Base-by-base conservation (phyloP, 2,797 vertebrate species). In the Ambastaia sidthimunki region DNA sequence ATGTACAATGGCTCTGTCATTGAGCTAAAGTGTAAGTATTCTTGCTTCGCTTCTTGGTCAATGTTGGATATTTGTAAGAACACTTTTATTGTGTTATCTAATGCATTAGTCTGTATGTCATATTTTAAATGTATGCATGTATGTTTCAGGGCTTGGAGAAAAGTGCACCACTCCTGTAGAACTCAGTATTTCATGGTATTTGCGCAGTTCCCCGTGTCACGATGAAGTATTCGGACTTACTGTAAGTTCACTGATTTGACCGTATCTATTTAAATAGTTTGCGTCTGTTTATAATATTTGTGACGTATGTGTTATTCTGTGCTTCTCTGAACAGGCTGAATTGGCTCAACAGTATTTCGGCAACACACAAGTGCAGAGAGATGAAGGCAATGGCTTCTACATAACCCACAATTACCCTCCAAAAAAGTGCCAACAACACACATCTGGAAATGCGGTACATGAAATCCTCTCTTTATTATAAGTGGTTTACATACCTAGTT, bases 161-260 rank as follows among this genome's bases (percentile, higher is more conserved):
- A 2, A n/a, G 0, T 81, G 85, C 50, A 3, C 0, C 19, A 1
- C 11, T 21, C 0, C 18, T 16, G 81, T 91, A 7, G 63, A 69
- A 13, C 55, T 94, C 50, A 71, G 41, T 1, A 55, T 95, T 0
- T 91, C 90, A 3, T 95, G 94, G 93, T 93, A 94, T 66, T 88
- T 95, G 85, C 91, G 93, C 67, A 95, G 85, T 86, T 94, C 92
- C 0, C 92, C 83, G 72, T 95, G 94, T 84, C 91, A 88, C 47
- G 23, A 93, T 0, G 93, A 94, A 75, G 83, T 94, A 68, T 86
- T 89, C 82, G 21, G 7, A 1, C 25, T 89, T 0, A 7, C 86
- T 0, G 94, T 95, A 82, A 92, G 92, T 78, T 2, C 0, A 4
- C 3, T 13, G 11, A 28, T 66, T 65, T 13, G 7, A 62, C 4